Base-by-base conservation (phyloP, 2,797 vertebrate species). In the Chelidonichthys spinosus region DNA sequence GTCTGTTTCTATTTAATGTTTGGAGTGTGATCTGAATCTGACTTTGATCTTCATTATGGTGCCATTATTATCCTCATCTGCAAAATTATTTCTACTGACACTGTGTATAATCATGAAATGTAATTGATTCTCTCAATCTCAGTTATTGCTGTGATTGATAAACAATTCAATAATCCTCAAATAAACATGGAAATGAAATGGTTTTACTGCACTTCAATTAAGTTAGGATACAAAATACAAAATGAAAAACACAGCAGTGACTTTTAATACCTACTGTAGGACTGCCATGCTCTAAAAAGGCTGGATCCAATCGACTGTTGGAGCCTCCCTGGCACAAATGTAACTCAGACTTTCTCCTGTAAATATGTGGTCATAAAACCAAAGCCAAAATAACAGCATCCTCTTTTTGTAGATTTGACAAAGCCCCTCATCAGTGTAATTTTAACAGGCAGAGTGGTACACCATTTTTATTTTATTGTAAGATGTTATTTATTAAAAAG, bases 1-100 rank as follows among this genome's bases (percentile, higher is more conserved):
- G 79, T 75, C 68, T 69, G 46, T 74, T 78, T 63, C 72, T 13
- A 59, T 84, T 82, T 83, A 66, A 77, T 79, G 72, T 81, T 70
- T 52, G 67, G 37, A 8, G 39, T 79, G 61, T 79, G 81, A 85
- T 79, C 69, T 66, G 63, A 74, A 77, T 80, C 49, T 52, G 7
- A 63, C 81, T 73, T 71, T 32, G 15, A 17, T 71, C 54, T 67
- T 81, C 44, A 77, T 78, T 46, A 63, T n/a, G 36, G 63, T 18
- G 15, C 3, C 49, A 25, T 6, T 40, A 17, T 49, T 72, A 44
- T 15, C 53, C 32, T 43, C 40, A 46, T 69, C 35, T 47, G 35
- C 10, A 63, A 63, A 11, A 42, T 47, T 40, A 49, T 69, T 74
- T 40, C 11, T 46, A 49, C 5, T 35, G n/a, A 49, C 62, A 72